Percentiles rank a stretch among this genome's conserved stretches.
These are phyloP conservation scores for Halichoerus grypus DNA, from an alignment of 2,113 vertebrate genomes.

Conservation along the genomic window DNA sequence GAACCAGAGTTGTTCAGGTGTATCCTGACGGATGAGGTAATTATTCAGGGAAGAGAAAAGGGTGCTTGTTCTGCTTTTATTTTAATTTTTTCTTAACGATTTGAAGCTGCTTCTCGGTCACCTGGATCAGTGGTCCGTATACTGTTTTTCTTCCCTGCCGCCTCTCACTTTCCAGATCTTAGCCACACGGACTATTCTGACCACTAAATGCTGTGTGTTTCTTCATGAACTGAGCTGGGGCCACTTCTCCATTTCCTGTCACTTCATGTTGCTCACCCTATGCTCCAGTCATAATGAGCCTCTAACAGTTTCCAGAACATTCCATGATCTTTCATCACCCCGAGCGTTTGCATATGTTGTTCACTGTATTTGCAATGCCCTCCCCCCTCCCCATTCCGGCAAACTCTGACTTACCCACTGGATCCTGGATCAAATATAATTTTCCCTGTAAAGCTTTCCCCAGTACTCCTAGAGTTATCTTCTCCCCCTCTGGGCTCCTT, in stretches of 20 bases:
- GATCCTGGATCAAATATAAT: not conserved
- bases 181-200: not conserved
- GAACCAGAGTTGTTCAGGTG: not conserved
- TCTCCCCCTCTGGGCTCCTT: not conserved
- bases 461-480: not conserved
- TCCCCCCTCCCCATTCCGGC: not conserved
- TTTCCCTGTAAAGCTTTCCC: not conserved
- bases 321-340: slow-evolving; percentile 11
- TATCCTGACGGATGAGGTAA: not conserved
- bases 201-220: not conserved
- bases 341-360: not conserved
- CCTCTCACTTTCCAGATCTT: not conserved
- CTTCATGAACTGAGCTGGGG: not conserved
- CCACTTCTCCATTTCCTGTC: slow-evolving; percentile 24
- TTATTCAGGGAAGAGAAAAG: not conserved
- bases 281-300: not conserved
- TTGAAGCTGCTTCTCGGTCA: not conserved
- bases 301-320: slow-evolving; percentile 35
- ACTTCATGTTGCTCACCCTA: not conserved
- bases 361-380: not conserved
- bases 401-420: not conserved
- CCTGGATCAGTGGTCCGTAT: not conserved
- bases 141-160: not conserved
- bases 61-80: not conserved
- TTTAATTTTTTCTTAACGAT: not conserved